Base-by-base conservation (phyloP, 1,140 invertebrate genomes). In the Asbolus verrucosus region DNA sequence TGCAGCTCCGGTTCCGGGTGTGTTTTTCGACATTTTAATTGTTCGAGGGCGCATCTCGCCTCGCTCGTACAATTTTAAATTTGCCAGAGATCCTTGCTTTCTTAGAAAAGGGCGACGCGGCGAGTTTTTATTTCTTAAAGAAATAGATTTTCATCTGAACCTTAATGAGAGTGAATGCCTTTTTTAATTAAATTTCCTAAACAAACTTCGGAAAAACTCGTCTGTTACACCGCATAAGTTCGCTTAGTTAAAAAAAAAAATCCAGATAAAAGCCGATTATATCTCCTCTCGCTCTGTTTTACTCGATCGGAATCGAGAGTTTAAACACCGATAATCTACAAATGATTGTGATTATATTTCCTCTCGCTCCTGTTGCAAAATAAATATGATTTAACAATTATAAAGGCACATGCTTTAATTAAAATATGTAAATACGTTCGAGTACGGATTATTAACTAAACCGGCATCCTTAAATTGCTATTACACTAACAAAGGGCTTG, bases 111-210 rank as follows among this genome's bases (percentile, higher is more conserved):
- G 11, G 11, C 24, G n/a, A n/a, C n/a, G 21, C 46, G 46, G 46
- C 46, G 21, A 30, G 8, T 19, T 54, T 54, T n/a, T n/a, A n/a
- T n/a, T 54, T 19, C 43, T 15, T 18, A 19, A 50, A 15, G 43
- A 13, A 50, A 50, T 24, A 54, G 46, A 54, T 36, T n/a, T n/a
- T n/a, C 6, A 27, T 27, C 11, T 3, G 33, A 54, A 54, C 46
- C 19, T 11, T 54, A 54, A 54, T 54, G 46, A 54, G 46, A 54
- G 27, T 27, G 46, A 54, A 54, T 54, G 19, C 46, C 21, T 14
- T 54, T 54, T 54, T 54, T 54, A 54, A 54, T 54, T 54, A 54
- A 13, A 21, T 54, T 54, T 54, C 27, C 2, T 54, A 54, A 36
- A 54, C 21, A 54, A 54, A 54, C 19, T 54, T 54, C 11, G n/a